A percentile compares a stretch with the other conserved stretches of the same genome.
phyloP scores from a whole-genome alignment of 2,888 invertebrate species.

The Heliconius charithonia region DNA sequence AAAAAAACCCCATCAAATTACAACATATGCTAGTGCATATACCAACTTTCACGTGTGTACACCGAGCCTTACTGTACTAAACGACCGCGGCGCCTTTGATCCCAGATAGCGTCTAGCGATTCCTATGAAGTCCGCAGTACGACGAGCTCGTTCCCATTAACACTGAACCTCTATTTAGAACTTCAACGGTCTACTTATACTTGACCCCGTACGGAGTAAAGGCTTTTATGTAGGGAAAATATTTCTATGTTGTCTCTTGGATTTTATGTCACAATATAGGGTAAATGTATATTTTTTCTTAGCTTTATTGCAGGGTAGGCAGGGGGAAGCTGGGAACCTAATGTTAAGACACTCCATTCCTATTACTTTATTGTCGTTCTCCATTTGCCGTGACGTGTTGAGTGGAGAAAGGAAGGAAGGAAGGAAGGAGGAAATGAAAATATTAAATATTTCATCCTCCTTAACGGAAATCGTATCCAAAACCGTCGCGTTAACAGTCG shows the following conservation, averaged over 20 bases:
- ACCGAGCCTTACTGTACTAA: slow-evolving; percentile 16
- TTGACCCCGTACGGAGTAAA: slow-evolving; percentile 21
- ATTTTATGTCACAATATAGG: background rate
- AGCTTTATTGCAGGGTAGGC: no score
- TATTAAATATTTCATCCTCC: no score
- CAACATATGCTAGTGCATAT: slow-evolving; percentile 28
- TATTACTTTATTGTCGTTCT: no score
- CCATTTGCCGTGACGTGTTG: no score
- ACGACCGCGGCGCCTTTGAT: slow-evolving; percentile 55
- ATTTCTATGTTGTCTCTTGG: slow-evolving; percentile 1
- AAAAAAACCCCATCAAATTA: background rate
- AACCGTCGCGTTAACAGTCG: no score
- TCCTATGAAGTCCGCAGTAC: slow-evolving; percentile 50
- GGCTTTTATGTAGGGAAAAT: slow-evolving; percentile 4
- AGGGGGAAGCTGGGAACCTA: no score
- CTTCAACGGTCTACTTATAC: slow-evolving; percentile 25
- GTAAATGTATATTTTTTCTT: background rate
- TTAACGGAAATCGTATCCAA: no score
- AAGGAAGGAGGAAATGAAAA: no score
- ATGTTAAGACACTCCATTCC: no score
- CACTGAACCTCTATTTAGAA: slow-evolving; percentile 29
- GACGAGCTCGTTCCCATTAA: slow-evolving; percentile 46
- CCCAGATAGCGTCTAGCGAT: slow-evolving; percentile 59
- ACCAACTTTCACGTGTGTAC: slow-evolving; percentile 34
- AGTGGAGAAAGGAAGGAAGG: no score